Evolutionary conservation across 2,113 vertebrate species (phyloP).

Genomic region (Ceyx margarethae): DNA sequence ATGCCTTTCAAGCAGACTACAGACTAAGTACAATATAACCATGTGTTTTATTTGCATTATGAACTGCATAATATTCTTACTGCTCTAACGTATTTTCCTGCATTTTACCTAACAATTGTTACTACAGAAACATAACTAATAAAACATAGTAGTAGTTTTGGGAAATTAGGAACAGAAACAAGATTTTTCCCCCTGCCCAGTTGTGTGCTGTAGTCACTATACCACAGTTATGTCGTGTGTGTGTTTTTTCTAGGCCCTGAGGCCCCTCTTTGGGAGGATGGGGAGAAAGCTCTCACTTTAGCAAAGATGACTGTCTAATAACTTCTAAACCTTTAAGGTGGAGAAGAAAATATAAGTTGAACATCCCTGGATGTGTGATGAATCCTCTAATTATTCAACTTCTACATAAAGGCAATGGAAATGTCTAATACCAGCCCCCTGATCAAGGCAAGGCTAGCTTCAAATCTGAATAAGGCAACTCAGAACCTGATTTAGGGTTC

Average conservation of each 20-base stretch:
- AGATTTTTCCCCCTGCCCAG: accelerated
- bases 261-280: background rate
- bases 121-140: background rate
- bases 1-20: background rate
- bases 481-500: background rate
- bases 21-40: background rate
- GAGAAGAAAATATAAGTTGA: background rate
- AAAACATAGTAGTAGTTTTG: background rate
- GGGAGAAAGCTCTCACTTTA: background rate
- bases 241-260: background rate
- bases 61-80: background rate
- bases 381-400: background rate
- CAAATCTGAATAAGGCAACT: background rate
- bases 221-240: background rate
- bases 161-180: background rate
- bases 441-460: background rate
- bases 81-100: background rate
- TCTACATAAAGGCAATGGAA: background rate
- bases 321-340: background rate
- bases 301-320: background rate
- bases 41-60: constrained; percentile 22
- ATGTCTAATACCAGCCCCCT: background rate
- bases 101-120: background rate
- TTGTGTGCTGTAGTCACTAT: background rate
- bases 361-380: background rate